These are phyloP conservation scores for Strigops habroptila DNA, from an alignment of 2,113 vertebrate species.

Conservation along the genomic window DNA sequence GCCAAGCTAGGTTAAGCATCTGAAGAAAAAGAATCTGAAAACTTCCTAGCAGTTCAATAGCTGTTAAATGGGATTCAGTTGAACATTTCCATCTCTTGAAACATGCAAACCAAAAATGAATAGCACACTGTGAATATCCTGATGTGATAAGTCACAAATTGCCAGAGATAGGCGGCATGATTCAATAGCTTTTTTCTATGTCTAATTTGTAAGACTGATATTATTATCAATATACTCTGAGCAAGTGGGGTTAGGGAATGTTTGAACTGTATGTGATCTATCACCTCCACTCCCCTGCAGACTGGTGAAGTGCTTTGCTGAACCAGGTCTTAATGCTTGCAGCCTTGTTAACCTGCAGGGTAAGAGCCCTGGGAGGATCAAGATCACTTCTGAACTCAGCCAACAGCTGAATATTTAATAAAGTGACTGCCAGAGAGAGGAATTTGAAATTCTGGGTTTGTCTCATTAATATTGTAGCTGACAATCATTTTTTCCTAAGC, in stretches of 20 bases:
- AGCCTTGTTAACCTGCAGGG: not conserved
- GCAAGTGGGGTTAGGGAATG: not conserved
- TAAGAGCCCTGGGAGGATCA: not conserved
- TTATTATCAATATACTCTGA: not conserved
- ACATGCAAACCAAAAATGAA: not conserved
- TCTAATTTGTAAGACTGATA: constrained; percentile 4
- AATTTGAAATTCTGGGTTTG: not conserved
- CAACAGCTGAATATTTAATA: constrained; percentile 17
- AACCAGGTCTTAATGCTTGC: not conserved
- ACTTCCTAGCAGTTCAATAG: not conserved
- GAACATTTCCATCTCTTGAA: not conserved
- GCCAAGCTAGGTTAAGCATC: not conserved
- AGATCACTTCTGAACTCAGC: not conserved
- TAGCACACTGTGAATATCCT: not conserved
- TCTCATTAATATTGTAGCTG: constrained; percentile 9
- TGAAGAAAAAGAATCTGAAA: accelerated
- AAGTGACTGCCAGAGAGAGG: not conserved
- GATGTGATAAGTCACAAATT: not conserved
- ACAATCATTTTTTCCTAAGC: not conserved
- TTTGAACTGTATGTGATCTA: not conserved
- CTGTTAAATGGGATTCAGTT: not conserved
- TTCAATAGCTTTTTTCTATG: not conserved
- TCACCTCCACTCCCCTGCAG: not conserved
- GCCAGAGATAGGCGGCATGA: not conserved
- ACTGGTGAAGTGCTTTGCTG: not conserved